phyloP scores from a whole-genome alignment of 2,113 vertebrate species.

The Stercorarius parasiticus region DNA sequence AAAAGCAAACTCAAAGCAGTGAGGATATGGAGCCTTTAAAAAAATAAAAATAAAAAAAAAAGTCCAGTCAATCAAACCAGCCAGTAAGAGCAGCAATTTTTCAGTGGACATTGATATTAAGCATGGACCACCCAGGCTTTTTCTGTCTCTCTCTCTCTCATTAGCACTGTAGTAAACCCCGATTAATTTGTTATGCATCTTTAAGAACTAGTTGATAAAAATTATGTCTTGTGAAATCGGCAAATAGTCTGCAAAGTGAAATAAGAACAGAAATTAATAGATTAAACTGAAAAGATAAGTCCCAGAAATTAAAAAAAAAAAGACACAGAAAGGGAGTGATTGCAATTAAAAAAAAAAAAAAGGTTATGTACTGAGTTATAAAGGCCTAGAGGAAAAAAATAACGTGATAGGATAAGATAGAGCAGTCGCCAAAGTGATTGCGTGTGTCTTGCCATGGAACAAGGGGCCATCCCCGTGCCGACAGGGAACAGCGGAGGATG shows the following conservation, averaged over 20 bases:
- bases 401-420: background rate
- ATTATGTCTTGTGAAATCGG: conserved; percentile 81
- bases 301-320: conserved; percentile 27
- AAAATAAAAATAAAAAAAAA: conserved; percentile 55
- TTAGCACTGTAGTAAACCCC: conserved; percentile 89
- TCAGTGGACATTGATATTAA: conserved; percentile 67
- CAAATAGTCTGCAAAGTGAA: conserved; percentile 83
- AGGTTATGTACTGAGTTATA: background rate
- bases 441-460: background rate
- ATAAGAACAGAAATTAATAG: conserved; percentile 82
- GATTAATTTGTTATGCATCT: conserved; percentile 89
- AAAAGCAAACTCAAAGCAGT: conserved; percentile 47
- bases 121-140: conserved; percentile 69
- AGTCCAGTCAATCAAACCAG: conserved; percentile 62
- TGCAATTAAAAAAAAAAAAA: background rate
- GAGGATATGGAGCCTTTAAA: conserved; percentile 63
- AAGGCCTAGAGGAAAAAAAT: background rate
- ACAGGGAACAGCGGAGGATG: background rate
- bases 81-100: conserved; percentile 63
- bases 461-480: background rate
- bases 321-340: conserved; percentile 10
- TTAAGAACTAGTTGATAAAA: conserved; percentile 87
- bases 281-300: conserved; percentile 69
- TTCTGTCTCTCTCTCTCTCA: conserved; percentile 76
- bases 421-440: background rate